A percentile compares a stretch with the other conserved stretches of the same genome.
Conservation (phyloP, 1,140 invertebrate genomes). For the Bicyclus anynana region DNA sequence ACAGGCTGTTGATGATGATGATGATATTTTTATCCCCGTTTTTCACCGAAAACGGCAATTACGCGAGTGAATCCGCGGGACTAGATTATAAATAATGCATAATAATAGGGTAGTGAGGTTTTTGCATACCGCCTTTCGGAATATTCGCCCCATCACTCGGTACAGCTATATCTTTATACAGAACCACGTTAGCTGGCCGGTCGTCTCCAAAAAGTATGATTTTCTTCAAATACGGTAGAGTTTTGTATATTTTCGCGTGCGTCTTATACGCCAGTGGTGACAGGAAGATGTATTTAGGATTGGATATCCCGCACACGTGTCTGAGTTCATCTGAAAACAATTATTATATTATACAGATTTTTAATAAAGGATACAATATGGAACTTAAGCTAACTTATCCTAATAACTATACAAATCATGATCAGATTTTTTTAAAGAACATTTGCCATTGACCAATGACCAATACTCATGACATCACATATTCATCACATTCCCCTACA, state of each 20-base stretch:
- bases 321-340: conserved; percentile 67
- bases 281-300: conserved; percentile 72
- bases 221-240: conserved; percentile 28
- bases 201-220: conserved; percentile 41
- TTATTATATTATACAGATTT: neutral
- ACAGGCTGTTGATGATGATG: no score
- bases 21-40: no score
- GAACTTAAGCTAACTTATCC: no score
- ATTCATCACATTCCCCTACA: no score
- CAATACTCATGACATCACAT: no score
- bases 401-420: no score
- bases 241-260: conserved; percentile 30
- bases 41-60: no score
- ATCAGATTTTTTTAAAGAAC: no score
- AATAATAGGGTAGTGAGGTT: no score
- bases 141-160: neutral
- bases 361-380: neutral
- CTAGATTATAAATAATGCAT: no score
- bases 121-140: neutral
- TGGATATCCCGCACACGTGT: conserved; percentile 71
- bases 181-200: conserved; percentile 12
- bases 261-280: conserved; percentile 40
- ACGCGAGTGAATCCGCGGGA: no score
- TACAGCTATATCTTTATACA: conserved; percentile 38
- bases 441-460: no score